phyloP scores from a whole-genome alignment of 2,888 invertebrate genomes.

The Epistrophe grossulariae region DNA sequence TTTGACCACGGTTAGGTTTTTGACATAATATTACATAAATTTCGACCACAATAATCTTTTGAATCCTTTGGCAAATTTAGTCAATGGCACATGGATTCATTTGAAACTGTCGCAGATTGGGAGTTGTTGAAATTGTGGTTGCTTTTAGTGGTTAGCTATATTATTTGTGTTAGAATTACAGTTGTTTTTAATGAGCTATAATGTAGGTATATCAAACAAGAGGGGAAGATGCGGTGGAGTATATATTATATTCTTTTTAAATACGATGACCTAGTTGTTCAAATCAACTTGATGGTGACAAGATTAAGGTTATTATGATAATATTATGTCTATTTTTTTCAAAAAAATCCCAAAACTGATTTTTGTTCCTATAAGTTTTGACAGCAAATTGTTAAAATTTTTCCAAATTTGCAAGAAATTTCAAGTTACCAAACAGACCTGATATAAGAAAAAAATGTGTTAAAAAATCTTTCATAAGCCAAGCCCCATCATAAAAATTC shows the following conservation, averaged over 20 bases:
- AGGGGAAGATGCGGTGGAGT: background rate
- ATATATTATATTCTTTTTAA: background rate
- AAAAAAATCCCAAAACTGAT: no score
- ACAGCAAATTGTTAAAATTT: no score
- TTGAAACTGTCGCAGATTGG: background rate
- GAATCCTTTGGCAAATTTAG: background rate
- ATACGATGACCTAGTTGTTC: background rate
- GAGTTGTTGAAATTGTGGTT: background rate
- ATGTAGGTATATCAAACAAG: background rate
- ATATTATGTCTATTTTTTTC: no score
- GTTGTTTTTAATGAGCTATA: conserved; percentile 1
- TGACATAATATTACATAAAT: conserved; percentile 6
- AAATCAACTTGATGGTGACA: no score
- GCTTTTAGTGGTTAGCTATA: background rate
- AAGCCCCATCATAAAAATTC: no score
- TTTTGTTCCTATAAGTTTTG: no score
- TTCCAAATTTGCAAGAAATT: no score
- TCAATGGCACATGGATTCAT: background rate
- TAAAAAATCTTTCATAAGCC: no score
- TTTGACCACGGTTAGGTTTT: background rate
- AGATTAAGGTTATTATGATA: no score
- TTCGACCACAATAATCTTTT: background rate
- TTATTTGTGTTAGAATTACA: background rate
- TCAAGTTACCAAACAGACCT: no score
- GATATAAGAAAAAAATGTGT: no score